Conservation (phyloP, 37 sponge, comb jelly and placozoan species). For the Cliona cf. orientalis region DNA sequence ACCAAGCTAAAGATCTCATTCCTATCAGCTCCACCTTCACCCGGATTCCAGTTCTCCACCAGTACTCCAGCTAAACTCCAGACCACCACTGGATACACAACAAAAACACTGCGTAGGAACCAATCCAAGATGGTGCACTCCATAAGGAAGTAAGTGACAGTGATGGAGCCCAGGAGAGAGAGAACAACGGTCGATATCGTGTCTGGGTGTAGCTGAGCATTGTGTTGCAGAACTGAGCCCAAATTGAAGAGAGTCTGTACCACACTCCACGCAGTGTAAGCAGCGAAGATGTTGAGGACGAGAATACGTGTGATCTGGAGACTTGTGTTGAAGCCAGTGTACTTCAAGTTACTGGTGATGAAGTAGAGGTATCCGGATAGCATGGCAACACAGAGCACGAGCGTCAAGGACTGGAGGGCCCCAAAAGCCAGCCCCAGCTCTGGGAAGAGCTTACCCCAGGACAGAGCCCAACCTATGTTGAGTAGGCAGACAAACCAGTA, state of each 20-base stretch:
- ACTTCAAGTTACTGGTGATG: neutral
- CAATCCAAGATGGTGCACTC: slow-evolving; percentile 57
- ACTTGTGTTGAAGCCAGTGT: neutral
- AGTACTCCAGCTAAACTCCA: slow-evolving; percentile 33
- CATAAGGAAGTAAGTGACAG: slow-evolving; percentile 35
- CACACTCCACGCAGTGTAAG: slow-evolving; percentile 27
- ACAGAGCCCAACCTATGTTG: slow-evolving; percentile 51
- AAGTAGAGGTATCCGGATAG: neutral
- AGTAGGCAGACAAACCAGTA: slow-evolving; percentile 5
- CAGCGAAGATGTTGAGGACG: slow-evolving; percentile 30
- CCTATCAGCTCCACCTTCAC: neutral
- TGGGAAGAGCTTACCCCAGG: slow-evolving; percentile 35
- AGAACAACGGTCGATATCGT: slow-evolving; percentile 21
- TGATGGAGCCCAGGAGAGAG: slow-evolving; percentile 1
- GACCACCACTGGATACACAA: slow-evolving; percentile 32
- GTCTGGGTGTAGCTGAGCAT: slow-evolving; percentile 4
- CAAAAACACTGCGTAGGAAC: slow-evolving; percentile 5
- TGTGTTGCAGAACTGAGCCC: slow-evolving; percentile 15
- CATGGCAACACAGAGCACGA: slow-evolving; percentile 5
- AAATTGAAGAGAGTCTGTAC: slow-evolving; percentile 30
- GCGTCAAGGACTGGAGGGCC: neutral
- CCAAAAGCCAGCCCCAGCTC: slow-evolving; percentile 49
- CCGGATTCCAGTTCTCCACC: slow-evolving; percentile 4
- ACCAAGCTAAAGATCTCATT: slow-evolving; percentile 29
- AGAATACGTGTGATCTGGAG: slow-evolving; percentile 20